A percentile compares a stretch with the other conserved stretches of the same genome.
These are phyloP conservation scores for Troides helena DNA, from an alignment of 2,888 invertebrate genomes.

Conservation along the genomic window DNA sequence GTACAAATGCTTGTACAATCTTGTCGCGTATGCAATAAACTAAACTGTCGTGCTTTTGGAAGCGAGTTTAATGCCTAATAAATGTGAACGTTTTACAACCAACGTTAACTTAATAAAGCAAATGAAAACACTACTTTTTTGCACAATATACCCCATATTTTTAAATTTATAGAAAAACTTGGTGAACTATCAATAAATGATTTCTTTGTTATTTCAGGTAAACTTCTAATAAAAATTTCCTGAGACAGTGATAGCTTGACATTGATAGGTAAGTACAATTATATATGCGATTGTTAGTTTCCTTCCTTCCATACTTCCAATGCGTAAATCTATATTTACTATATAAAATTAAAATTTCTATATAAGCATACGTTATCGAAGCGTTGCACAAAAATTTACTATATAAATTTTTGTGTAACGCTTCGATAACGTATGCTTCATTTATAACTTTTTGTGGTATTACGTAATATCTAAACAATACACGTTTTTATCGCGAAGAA, in stretches of 20 bases:
- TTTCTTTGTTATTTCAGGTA: slow-evolving; percentile 42
- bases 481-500: slow-evolving; percentile 22
- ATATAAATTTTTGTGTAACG: no score
- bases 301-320: no score
- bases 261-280: slow-evolving; percentile 12
- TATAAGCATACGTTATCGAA: no score
- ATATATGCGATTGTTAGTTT: background rate
- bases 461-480: slow-evolving; percentile 2
- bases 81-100: slow-evolving; percentile 44
- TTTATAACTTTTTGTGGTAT: background rate
- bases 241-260: slow-evolving; percentile 2
- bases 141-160: slow-evolving; percentile 40
- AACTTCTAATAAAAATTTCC: slow-evolving; percentile 31
- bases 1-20: background rate
- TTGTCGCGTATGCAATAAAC: slow-evolving; percentile 8
- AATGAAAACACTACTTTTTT: slow-evolving; percentile 42
- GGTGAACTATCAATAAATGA: slow-evolving; percentile 36
- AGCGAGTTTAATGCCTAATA: slow-evolving; percentile 49
- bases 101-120: slow-evolving; percentile 42
- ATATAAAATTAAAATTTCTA: no score
- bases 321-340: no score
- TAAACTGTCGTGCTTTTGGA: slow-evolving; percentile 39
- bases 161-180: slow-evolving; percentile 7
- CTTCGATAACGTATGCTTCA: no score
- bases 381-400: no score